These are phyloP conservation scores for Catharus bicknelli DNA, from an alignment of 2,113 vertebrate species.

Conservation along the genomic window DNA sequence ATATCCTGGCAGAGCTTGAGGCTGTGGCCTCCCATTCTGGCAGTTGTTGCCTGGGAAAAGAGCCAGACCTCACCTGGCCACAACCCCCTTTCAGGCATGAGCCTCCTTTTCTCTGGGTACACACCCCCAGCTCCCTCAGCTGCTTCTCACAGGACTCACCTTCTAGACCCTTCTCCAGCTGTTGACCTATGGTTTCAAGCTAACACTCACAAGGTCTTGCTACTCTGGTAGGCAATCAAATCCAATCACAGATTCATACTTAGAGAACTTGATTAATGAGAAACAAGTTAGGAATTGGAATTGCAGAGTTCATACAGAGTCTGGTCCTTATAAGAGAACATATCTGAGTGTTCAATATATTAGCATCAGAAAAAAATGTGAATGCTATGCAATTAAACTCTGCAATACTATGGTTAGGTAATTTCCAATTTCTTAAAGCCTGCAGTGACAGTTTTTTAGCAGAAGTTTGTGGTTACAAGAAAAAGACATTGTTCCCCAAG, in stretches of 20 bases:
- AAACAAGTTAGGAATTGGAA: neutral
- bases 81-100: neutral
- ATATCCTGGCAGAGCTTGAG: neutral
- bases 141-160: neutral
- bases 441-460: neutral
- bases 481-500: neutral
- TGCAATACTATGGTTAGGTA: neutral
- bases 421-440: neutral
- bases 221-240: neutral
- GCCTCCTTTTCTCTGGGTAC: neutral
- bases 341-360: accelerated
- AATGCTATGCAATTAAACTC: neutral
- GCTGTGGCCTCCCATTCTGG: too few relatives aligned
- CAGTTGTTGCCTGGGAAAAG: neutral
- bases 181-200: neutral
- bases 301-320: neutral
- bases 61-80: neutral
- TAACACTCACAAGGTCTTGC: neutral
- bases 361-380: neutral
- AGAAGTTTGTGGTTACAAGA: neutral
- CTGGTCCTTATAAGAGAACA: neutral
- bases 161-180: neutral
- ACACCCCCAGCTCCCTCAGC: neutral
- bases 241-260: neutral
- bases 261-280: neutral